phyloP scores from a whole-genome alignment of 2,888 invertebrate species.

The Agrenia bidenticulata region DNA sequence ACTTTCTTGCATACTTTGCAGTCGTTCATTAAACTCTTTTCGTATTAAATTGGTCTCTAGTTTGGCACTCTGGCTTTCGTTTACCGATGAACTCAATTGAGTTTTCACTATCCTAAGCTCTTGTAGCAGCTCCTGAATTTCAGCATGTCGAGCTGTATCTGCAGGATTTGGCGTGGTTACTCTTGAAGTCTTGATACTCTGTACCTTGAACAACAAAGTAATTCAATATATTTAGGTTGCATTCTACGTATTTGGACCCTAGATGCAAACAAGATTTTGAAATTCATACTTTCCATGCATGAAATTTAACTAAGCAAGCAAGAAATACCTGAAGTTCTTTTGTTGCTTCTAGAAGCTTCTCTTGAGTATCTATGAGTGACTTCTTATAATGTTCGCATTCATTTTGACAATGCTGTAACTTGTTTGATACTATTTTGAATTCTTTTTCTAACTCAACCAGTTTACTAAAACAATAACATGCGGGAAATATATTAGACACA shows the following conservation, averaged over 20 bases:
- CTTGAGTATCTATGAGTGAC: conserved; percentile 45
- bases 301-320: not conserved
- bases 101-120: conserved; percentile 45
- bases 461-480: conserved; percentile 28
- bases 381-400: conserved; percentile 47
- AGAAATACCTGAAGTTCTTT: conserved; percentile 28
- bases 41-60: conserved; percentile 44
- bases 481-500: no score
- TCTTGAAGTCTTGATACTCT: not conserved
- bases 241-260: no score
- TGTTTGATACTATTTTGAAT: conserved; percentile 35
- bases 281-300: no score
- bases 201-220: conserved; percentile 5
- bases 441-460: conserved; percentile 43
- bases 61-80: conserved; percentile 44
- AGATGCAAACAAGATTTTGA: no score
- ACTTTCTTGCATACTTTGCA: conserved; percentile 47
- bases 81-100: conserved; percentile 39
- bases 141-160: conserved; percentile 25
- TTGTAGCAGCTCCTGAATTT: conserved; percentile 42
- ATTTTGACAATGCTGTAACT: conserved; percentile 35
- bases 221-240: no score
- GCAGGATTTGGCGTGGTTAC: not conserved
- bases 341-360: conserved; percentile 37
- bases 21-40: conserved; percentile 40